Evolutionary conservation across 2,888 invertebrate species (phyloP).

Genomic region (Vannuccia rotundouncinata): DNA sequence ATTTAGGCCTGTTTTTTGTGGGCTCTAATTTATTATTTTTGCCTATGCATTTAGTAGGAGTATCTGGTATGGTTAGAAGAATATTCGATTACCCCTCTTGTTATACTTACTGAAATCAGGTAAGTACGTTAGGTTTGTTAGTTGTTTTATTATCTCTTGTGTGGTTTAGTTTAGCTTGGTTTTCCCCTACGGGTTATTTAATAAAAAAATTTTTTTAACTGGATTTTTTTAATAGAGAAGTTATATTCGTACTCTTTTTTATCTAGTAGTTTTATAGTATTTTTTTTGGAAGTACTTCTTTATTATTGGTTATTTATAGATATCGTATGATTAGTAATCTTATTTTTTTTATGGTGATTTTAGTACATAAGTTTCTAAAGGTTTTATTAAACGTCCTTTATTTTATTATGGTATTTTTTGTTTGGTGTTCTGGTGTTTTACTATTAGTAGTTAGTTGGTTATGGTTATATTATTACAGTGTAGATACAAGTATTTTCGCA

Average conservation of each 20-base stretch:
- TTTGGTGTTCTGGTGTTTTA: neutral
- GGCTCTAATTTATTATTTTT: conserved; percentile 12
- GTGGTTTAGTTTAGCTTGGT: neutral
- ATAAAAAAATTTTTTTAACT: neutral
- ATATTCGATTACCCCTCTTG: neutral
- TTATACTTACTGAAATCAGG: neutral
- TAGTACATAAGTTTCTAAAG: neutral
- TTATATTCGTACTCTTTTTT: neutral
- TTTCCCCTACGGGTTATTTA: neutral
- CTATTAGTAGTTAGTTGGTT: neutral
- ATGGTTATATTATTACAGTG: neutral
- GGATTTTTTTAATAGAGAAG: neutral
- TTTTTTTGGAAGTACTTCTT: neutral
- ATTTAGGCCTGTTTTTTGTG: neutral
- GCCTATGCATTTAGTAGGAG: conserved; percentile 6
- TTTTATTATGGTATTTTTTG: neutral
- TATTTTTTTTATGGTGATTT: neutral
- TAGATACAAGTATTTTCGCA: neutral
- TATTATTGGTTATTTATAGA: neutral
- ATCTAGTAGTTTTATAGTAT: neutral
- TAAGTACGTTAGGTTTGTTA: neutral
- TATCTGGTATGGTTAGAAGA: neutral
- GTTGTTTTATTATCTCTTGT: neutral
- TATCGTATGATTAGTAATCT: neutral
- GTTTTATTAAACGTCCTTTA: neutral